Base-by-base conservation (phyloP, 2,797 vertebrate species). In the Sebastiscus albofasciatus region DNA sequence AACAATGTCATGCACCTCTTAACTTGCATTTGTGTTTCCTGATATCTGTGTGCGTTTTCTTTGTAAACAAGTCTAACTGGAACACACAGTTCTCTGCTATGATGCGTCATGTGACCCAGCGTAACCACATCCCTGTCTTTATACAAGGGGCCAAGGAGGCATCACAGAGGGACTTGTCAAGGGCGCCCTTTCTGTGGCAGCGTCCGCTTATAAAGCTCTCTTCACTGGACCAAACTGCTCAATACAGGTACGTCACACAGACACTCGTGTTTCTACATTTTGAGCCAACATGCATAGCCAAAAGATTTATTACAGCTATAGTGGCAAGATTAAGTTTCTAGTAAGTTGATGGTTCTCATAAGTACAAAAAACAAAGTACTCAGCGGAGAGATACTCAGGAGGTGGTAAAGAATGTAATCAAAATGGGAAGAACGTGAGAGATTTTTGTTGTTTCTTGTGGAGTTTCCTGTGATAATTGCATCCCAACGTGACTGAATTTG, bases 141-240 rank as follows among this genome's bases (percentile, higher is more conserved):
- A 49, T 18, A 56, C 26, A 87, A 96, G 96, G 91, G 92, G 85
- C 84, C 94, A 95, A 76, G 93, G 95, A 82, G 96, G 98, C 91
- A 97, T 99, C 90, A 98, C 98, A 39, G 98, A 98, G 89, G 98
- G 97, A 22, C 92, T 99, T 0, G 93, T 99, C 82, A 99, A 99
- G 80, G 98, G 98, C 78, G 98, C 98, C 29, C 94, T 99, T 64
- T 99, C 98, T 31, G 98, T 99, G 81, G 98, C 98, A 70, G 97
- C 98, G 42, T 99, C 98, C 55, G 98, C 98, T 36, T 99, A 99
- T 85, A 99, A 99, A 92, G 98, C 98, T 67, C 95, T 99, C 11
- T 99, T 99, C 95, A 97, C 98, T 80, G 98, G 97, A 83, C 97
- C 97, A 66, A 97, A 97, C 75, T 93, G 95, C 80, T 90, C 94